A percentile compares a stretch with the other conserved stretches of the same genome.
Conservation (phyloP, 35 echinoderm and acorn worm genomes). For the Stichopus chloronotus region DNA sequence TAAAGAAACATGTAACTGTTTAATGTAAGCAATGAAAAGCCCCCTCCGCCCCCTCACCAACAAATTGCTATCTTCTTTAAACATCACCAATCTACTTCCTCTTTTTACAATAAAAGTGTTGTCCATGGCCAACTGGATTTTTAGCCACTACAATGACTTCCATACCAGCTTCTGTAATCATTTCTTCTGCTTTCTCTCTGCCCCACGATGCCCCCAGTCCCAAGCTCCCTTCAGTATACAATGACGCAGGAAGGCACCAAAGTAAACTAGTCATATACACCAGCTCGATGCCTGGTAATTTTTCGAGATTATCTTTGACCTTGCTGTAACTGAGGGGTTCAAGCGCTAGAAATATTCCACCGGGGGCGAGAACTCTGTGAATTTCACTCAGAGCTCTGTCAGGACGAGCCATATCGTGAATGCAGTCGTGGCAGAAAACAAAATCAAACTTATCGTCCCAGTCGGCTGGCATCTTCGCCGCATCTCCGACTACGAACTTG, state of each 20-base stretch:
- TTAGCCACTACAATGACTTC: conserved; percentile 25
- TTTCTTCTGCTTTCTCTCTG: conserved; percentile 63
- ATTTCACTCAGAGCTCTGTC: conserved; percentile 65
- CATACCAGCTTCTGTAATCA: conserved; percentile 63
- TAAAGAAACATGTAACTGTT: too few species aligned
- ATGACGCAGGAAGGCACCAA: conserved; percentile 82
- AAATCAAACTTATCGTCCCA: conserved; percentile 84
- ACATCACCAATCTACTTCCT: not conserved
- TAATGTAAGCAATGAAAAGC: too few species aligned
- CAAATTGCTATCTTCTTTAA: too few species aligned
- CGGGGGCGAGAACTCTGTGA: conserved; percentile 71
- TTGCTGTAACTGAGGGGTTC: conserved; percentile 60
- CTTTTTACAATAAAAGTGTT: conserved; percentile 52
- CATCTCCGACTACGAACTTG: conserved; percentile 63
- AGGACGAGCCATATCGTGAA: conserved; percentile 80
- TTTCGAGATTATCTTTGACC: conserved; percentile 67
- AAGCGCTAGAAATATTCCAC: conserved; percentile 58
- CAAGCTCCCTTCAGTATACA: conserved; percentile 58
- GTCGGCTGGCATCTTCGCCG: conserved; percentile 58
- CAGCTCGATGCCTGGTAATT: not conserved
- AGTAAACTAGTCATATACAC: conserved; percentile 75
- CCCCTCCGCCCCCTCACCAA: too few species aligned
- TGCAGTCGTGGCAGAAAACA: conserved; percentile 61
- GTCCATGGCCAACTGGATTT: too few species aligned
- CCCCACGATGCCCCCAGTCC: conserved; percentile 89